phyloP scores from a whole-genome alignment of 2,888 invertebrate genomes.

The Hymenopus coronatus region DNA sequence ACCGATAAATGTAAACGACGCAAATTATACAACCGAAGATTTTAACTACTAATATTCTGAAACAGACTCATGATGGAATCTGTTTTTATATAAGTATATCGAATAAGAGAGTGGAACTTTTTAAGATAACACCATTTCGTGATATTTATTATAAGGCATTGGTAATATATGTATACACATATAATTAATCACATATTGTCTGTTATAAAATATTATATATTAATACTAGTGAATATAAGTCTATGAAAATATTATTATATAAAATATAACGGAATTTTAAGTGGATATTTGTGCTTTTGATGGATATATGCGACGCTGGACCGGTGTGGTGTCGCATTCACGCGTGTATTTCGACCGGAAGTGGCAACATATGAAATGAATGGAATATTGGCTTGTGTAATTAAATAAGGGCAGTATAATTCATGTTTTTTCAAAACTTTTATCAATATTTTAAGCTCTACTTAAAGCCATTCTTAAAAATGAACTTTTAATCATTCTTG shows the following conservation, averaged over 20 bases:
- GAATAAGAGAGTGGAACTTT: conserved; percentile 17
- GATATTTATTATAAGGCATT: conserved; percentile 14
- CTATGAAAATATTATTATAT: not conserved
- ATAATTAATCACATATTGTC: not conserved
- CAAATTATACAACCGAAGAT: not conserved
- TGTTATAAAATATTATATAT: not conserved
- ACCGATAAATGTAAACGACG: no score
- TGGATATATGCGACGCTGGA: not conserved
- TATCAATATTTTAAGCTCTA: not conserved
- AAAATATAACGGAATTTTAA: not conserved
- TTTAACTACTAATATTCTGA: not conserved
- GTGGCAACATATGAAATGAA: not conserved
- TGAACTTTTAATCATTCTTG: not conserved
- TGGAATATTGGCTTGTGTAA: not conserved
- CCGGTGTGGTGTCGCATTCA: not conserved
- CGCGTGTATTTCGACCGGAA: not conserved
- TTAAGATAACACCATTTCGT: conserved; percentile 27
- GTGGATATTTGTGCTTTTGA: conserved; percentile 11
- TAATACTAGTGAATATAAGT: not conserved
- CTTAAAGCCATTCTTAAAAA: not conserved
- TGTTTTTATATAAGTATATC: conserved; percentile 1
- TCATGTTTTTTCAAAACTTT: not conserved
- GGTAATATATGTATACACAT: not conserved
- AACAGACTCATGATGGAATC: not conserved
- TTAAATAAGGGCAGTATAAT: not conserved